Conservation (phyloP, 2,113 vertebrate genomes). For the Oncorhynchus mykiss region DNA sequence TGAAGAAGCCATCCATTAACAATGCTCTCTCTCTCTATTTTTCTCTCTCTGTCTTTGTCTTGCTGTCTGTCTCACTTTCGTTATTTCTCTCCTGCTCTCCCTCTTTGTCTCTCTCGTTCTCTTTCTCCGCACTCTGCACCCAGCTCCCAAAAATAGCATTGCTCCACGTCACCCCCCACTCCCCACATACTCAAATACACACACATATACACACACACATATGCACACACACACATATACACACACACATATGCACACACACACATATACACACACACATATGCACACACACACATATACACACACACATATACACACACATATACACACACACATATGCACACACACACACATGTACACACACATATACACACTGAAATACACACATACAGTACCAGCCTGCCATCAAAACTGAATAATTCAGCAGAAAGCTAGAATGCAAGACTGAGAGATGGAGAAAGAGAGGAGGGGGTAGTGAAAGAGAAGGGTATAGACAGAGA, state of each 20-base stretch:
- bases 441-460: conserved; percentile 39
- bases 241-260: no score
- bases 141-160: conserved; percentile 57
- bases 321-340: conserved; percentile 14
- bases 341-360: background rate
- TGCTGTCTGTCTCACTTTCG: conserved; percentile 4
- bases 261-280: no score
- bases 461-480: background rate
- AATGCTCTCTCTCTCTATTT: conserved; percentile 13
- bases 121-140: conserved; percentile 33
- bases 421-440: conserved; percentile 50
- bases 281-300: background rate
- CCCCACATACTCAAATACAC: background rate
- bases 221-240: no score
- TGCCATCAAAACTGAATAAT: conserved; percentile 61
- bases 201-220: background rate
- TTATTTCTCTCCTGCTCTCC: conserved; percentile 19
- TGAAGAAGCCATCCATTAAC: conserved; percentile 57
- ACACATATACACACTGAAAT: conserved; percentile 18
- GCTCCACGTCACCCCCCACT: conserved; percentile 40
- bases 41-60: background rate
- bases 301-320: background rate
- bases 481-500: background rate
- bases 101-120: conserved; percentile 16
- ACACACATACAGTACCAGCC: conserved; percentile 31